Percentiles rank a stretch among this genome's conserved stretches.
These are phyloP conservation scores for Gadus macrocephalus DNA, from an alignment of 2,113 vertebrate species.

Conservation along the genomic window DNA sequence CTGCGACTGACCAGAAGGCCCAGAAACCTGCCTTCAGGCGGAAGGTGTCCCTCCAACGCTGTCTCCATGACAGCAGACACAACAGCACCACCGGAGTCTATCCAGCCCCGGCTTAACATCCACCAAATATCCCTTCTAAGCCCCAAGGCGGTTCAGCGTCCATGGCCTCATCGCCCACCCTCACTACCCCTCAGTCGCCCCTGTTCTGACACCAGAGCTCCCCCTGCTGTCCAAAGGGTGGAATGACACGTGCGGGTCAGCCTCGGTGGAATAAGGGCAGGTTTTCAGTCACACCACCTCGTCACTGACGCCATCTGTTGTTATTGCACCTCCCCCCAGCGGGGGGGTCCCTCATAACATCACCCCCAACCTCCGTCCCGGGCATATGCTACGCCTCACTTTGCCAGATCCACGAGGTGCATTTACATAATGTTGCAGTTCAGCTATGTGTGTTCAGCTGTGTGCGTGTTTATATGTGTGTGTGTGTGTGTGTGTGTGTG, in stretches of 20 bases:
- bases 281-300: no score
- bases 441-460: no score
- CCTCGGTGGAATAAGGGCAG: constrained; percentile 6
- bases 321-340: constrained; percentile 33
- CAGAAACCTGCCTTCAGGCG: no score
- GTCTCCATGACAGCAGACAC: no score
- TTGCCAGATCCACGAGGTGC: no score
- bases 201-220: background rate
- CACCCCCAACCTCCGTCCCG: constrained; percentile 10
- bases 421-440: constrained; percentile 7
- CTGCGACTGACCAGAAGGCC: no score
- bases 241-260: constrained; percentile 1
- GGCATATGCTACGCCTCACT: constrained; percentile 39
- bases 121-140: no score
- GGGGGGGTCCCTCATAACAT: constrained; percentile 3
- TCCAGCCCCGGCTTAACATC: no score
- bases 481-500: background rate
- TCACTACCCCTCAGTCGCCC: no score
- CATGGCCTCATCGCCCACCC: background rate
- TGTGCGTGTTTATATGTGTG: background rate
- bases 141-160: no score
- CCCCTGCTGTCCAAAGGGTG: constrained; percentile 22
- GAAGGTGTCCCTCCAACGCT: no score
- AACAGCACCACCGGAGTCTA: no score
- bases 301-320: constrained; percentile 53